Evolutionary conservation across 2,797 vertebrate genomes (phyloP).

Genomic region (Protosalanx chinensis): DNA sequence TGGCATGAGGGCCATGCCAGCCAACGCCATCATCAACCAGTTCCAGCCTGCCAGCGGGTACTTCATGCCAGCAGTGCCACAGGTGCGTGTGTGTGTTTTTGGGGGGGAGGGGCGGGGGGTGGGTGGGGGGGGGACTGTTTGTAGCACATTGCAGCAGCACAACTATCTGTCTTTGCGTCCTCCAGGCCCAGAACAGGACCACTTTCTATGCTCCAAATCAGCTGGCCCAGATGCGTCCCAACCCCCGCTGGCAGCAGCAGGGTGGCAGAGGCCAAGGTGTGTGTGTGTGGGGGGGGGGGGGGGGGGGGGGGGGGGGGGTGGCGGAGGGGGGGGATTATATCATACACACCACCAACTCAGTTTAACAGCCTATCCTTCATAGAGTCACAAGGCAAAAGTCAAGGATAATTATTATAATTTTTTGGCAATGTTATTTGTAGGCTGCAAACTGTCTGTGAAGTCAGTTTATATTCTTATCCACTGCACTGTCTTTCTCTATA

Average conservation of each 20-base stretch:
- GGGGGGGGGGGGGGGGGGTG: not conserved
- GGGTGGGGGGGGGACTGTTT: not conserved
- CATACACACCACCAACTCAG: not conserved
- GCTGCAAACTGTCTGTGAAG: not conserved
- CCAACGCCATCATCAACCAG: slow-evolving; percentile 96
- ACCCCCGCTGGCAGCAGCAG: slow-evolving; percentile 94
- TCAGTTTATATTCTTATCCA: not conserved
- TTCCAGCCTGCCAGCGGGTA: slow-evolving; percentile 96
- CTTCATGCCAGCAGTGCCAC: slow-evolving; percentile 96
- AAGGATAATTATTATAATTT: not conserved
- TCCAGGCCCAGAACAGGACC: slow-evolving; percentile 92
- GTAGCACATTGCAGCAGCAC: not conserved
- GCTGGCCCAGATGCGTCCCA: slow-evolving; percentile 94
- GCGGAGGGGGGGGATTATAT: not conserved
- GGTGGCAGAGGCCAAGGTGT: slow-evolving; percentile 94
- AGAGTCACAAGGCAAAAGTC: not conserved
- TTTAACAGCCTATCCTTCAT: not conserved
- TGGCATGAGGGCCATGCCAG: slow-evolving; percentile 96
- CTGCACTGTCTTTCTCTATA: not conserved
- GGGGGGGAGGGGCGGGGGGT: not conserved
- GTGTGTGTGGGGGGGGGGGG: not conserved
- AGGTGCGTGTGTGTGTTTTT: slow-evolving; percentile 61
- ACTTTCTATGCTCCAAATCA: slow-evolving; percentile 97
- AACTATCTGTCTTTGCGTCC: slow-evolving; percentile 28
- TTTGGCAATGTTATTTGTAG: not conserved